These are phyloP conservation scores for Patella ulyssiponensis DNA, from an alignment of 2,888 invertebrate genomes.

Conservation along the genomic window DNA sequence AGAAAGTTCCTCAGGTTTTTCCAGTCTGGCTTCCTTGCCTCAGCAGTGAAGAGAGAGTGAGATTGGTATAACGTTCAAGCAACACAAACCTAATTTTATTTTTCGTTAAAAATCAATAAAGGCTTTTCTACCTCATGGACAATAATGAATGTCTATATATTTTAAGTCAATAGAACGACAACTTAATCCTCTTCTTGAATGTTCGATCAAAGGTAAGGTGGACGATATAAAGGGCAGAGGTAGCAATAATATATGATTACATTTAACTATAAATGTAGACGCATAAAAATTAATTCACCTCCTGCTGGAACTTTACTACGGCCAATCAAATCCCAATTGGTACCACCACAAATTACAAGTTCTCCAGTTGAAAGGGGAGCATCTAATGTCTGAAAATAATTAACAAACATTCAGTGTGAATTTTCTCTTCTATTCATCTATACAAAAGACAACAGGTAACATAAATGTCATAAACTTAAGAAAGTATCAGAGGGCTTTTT, in stretches of 20 bases:
- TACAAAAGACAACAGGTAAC: too few species aligned
- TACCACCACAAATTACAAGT: constrained; percentile 86
- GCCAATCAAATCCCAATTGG: constrained; percentile 92
- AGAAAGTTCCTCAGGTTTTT: too few species aligned
- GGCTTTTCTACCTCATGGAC: too few species aligned
- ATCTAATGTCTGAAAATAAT: constrained; percentile 59
- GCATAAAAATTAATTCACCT: constrained; percentile 46
- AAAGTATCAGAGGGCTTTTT: background rate
- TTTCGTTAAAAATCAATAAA: too few species aligned
- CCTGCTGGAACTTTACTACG: constrained; percentile 84
- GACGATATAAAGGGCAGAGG: too few species aligned
- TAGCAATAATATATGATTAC: too few species aligned
- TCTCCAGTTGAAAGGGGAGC: constrained; percentile 65
- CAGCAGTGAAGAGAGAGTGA: background rate
- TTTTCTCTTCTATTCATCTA: background rate
- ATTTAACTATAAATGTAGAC: too few species aligned
- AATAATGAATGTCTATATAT: too few species aligned
- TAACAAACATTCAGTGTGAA: background rate
- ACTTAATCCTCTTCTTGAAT: too few species aligned
- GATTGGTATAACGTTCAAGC: background rate
- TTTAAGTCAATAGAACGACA: too few species aligned
- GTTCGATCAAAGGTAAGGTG: too few species aligned
- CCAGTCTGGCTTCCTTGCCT: too few species aligned
- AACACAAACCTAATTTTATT: background rate
- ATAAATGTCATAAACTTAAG: background rate